A percentile compares a stretch with the other conserved stretches of the same genome.
Conservation (phyloP, 2,888 invertebrate genomes). For the Phyllotreta striolata region DNA sequence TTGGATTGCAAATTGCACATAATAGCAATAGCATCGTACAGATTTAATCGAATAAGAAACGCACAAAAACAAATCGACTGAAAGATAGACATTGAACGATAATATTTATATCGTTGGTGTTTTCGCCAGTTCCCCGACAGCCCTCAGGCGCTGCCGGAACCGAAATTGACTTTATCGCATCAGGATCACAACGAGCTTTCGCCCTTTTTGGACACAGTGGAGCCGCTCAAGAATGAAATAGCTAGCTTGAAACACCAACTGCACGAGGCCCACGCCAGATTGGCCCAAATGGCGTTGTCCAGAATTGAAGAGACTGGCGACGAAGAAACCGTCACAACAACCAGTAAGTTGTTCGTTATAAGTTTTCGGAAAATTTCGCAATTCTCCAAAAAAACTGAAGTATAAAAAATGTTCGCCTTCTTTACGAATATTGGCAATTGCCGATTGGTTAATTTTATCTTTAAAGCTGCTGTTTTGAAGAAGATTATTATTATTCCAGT, state of each 20-base stretch:
- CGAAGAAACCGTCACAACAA: conserved; percentile 43
- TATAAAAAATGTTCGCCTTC: too few species aligned
- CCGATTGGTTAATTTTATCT: too few species aligned
- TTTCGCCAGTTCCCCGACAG: conserved; percentile 57
- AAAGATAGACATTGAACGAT: not conserved
- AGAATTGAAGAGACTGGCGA: conserved; percentile 48
- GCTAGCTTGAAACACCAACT: conserved; percentile 57
- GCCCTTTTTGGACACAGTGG: conserved; percentile 56
- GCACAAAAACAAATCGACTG: too few species aligned
- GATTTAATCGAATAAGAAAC: too few species aligned
- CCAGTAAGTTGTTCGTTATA: conserved; percentile 3
- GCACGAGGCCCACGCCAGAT: conserved; percentile 57
- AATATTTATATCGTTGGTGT: conserved; percentile 18
- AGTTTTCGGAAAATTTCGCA: too few species aligned
- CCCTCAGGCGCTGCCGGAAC: conserved; percentile 60
- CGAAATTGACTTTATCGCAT: conserved; percentile 57
- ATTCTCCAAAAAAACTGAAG: too few species aligned
- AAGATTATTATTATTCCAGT: too few species aligned
- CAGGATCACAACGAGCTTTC: conserved; percentile 54
- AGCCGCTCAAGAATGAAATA: conserved; percentile 59
- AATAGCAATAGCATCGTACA: too few species aligned
- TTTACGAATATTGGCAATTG: too few species aligned
- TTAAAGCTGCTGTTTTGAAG: too few species aligned
- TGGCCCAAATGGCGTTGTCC: conserved; percentile 49
- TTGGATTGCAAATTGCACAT: too few species aligned